Percentiles rank a stretch among this genome's conserved stretches.
Conservation (phyloP, 2,888 invertebrate genomes). For the Hedya salicella region DNA sequence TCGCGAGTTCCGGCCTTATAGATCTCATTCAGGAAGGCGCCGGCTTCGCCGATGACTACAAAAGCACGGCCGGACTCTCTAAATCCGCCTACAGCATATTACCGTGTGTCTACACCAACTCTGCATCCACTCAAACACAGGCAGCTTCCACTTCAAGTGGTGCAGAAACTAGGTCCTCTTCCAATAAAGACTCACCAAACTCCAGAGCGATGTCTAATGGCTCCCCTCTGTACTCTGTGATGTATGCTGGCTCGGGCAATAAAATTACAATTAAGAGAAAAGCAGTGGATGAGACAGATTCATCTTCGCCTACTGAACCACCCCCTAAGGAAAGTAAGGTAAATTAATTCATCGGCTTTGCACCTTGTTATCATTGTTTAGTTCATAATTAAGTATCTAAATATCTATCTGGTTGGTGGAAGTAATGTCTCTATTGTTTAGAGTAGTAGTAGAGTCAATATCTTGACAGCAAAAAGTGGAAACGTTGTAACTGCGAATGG, state of each 20-base stretch:
- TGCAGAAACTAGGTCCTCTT: constrained; percentile 64
- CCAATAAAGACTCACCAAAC: constrained; percentile 71
- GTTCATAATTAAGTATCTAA: too few relatives aligned
- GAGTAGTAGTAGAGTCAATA: too few relatives aligned
- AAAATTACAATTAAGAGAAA: constrained; percentile 94
- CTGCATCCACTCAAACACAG: constrained; percentile 80
- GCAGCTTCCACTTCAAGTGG: constrained; percentile 67
- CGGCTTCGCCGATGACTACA: constrained; percentile 90
- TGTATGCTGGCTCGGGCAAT: constrained; percentile 92
- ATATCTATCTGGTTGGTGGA: too few relatives aligned
- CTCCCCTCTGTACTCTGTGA: constrained; percentile 88
- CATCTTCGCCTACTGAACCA: constrained; percentile 67
- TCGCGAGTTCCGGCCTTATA: constrained; percentile 86
- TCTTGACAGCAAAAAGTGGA: too few relatives aligned
- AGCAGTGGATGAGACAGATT: constrained; percentile 85
- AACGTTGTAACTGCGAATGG: too few relatives aligned
- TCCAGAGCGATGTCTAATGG: constrained; percentile 75
- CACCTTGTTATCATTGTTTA: neutral
- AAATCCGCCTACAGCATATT: constrained; percentile 90
- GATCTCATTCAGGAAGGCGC: constrained; percentile 93
- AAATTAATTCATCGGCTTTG: constrained; percentile 45
- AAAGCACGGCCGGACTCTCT: constrained; percentile 89
- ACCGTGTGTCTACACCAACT: constrained; percentile 89
- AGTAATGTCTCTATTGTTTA: too few relatives aligned
- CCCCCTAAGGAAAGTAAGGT: constrained; percentile 75